A percentile compares a stretch with the other conserved stretches of the same genome.
Evolutionary conservation across 92 coral and sea anemone genomes (phyloP).

Genomic region (Phenganax stokvisi): DNA sequence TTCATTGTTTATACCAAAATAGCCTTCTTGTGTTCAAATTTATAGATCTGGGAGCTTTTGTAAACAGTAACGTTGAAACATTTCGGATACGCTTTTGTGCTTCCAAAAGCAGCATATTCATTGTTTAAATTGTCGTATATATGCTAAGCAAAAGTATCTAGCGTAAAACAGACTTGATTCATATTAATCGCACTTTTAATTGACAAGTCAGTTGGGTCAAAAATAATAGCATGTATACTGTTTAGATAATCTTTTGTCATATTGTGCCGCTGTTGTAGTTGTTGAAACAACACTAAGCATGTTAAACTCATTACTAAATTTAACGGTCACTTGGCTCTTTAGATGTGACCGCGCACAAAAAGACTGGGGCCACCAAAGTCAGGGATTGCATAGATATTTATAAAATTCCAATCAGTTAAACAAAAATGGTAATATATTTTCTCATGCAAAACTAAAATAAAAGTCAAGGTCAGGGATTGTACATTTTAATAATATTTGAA

Average conservation of each 20-base stretch:
- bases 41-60: neutral
- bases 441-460: too few relatives aligned
- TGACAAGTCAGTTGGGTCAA: slow-evolving; percentile 4
- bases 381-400: too few relatives aligned
- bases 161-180: slow-evolving; percentile 1
- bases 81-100: neutral
- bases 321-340: neutral
- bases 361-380: too few relatives aligned
- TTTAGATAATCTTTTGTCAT: neutral
- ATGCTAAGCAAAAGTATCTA: neutral
- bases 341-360: neutral
- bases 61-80: neutral
- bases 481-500: too few relatives aligned
- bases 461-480: too few relatives aligned
- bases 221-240: neutral
- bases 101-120: neutral
- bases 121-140: neutral
- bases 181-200: neutral
- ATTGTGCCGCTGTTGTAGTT: slow-evolving; percentile 16
- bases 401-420: too few relatives aligned
- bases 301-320: neutral
- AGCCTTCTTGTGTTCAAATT: slow-evolving; percentile 8
- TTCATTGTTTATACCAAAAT: slow-evolving; percentile 7
- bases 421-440: too few relatives aligned
- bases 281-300: neutral